phyloP scores from a whole-genome alignment of 2,888 invertebrate species.

The Hololepta plana region DNA sequence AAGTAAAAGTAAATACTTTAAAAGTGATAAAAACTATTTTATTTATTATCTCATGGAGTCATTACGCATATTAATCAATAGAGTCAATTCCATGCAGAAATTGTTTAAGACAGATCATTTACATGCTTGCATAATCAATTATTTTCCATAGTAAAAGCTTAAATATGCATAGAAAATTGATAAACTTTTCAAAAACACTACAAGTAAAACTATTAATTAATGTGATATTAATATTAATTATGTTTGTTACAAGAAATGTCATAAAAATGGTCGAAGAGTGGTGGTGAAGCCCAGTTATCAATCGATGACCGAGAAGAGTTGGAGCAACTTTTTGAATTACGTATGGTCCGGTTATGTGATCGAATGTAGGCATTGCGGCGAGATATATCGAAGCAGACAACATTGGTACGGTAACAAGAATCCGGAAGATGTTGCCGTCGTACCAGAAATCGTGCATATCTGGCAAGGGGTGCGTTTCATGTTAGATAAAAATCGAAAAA shows the following conservation, averaged over 20 bases:
- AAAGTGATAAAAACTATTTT: background rate
- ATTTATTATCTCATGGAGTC: too few relatives aligned
- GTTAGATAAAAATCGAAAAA: too few relatives aligned
- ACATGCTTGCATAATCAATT: too few relatives aligned
- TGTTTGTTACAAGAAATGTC: conserved; percentile 19
- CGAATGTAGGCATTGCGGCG: conserved; percentile 57
- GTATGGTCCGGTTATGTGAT: conserved; percentile 65
- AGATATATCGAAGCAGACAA: conserved; percentile 52
- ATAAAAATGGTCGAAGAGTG: conserved; percentile 29
- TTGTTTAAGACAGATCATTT: too few relatives aligned
- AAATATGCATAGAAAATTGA: background rate
- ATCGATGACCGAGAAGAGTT: conserved; percentile 31
- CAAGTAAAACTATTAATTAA: background rate
- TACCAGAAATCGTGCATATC: conserved; percentile 47
- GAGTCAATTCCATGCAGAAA: too few relatives aligned
- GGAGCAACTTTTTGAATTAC: conserved; percentile 52
- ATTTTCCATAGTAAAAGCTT: background rate
- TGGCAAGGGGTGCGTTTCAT: conserved; percentile 39
- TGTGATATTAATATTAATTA: too few relatives aligned
- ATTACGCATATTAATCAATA: too few relatives aligned
- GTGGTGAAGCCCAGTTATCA: conserved; percentile 36
- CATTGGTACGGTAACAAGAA: conserved; percentile 68
- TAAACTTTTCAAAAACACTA: too few relatives aligned
- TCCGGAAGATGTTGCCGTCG: conserved; percentile 48
- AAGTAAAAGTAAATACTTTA: conserved; percentile 3